Evolutionary conservation across 2,888 invertebrate genomes (phyloP), one percentile per base, ranked within the genome.

Genomic region (Dermolepida albohirtum): DNA sequence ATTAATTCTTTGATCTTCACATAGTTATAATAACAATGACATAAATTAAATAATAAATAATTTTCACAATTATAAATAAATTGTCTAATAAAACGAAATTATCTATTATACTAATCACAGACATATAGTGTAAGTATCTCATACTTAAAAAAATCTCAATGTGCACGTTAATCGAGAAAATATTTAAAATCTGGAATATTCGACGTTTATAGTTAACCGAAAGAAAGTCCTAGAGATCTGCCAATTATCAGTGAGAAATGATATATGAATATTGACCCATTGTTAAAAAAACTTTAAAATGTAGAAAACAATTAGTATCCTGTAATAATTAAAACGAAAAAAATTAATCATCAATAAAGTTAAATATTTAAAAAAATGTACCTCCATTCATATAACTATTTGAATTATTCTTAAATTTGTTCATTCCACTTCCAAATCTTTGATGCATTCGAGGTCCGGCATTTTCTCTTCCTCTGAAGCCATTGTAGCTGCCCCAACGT

Each of bases 401-500:
- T 4, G 64, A 52, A 51, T 64, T 54, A 44, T 54, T 59, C 51
- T 59, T 67, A 62, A 67, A 67, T 43, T 50, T 55, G 40, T 67
- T 67, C 34, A 54, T 41, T 8, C 51, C 66, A 39, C 54, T 69
- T 34, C 72, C 72, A 69, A 74, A 78, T 67, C 80, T 70, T 51
- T 71, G 71, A 67, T 81, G 80, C 41, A 71, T 72, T 70, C 77
- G 74, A 66, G 79, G 78, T 66, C 78, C 77, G 43, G 74, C 74
- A 59, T 79, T 78, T 73, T 79, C 78, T 50, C 78, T 68, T 1
- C 85, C 85, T 40, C 82, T 80, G 64, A 76, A 78, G 47, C 76
- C 75, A 70, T 76, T 78, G 66, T 86, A 84, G 40, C 85, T 81
- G 74, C 87, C 86, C 86, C 86, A 86, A 74, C 88, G 86, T 29